A percentile compares a stretch with the other conserved stretches of the same genome.
Conservation (phyloP, 2,113 vertebrate genomes). For the Stegastes partitus region DNA sequence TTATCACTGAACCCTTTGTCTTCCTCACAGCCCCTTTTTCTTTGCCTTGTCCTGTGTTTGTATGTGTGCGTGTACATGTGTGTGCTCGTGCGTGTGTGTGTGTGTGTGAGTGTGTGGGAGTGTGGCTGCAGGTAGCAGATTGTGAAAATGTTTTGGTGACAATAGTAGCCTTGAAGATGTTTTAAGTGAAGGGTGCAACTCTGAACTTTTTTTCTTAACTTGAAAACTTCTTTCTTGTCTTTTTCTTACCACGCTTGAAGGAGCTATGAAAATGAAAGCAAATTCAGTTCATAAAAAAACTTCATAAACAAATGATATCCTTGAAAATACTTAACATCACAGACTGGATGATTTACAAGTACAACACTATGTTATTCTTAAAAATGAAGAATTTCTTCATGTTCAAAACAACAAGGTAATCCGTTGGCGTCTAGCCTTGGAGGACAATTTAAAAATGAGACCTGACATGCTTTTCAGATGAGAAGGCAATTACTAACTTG, state of each 20-base stretch:
- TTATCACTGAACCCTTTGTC: constrained; percentile 73
- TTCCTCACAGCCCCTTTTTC: constrained; percentile 34
- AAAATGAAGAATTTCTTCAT: not conserved
- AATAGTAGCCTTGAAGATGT: constrained; percentile 13
- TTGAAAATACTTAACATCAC: not conserved
- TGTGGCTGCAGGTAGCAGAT: not conserved
- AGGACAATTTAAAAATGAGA: not conserved
- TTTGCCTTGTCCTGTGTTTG: constrained; percentile 3
- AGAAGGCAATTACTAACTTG: not conserved
- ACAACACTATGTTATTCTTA: not conserved
- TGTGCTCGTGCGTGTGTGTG: constrained; percentile 3
- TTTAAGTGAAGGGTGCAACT: constrained; percentile 9
- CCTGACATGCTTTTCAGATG: not conserved
- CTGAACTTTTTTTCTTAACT: not conserved
- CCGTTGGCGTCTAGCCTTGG: too few species aligned
- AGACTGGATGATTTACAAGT: constrained; percentile 1
- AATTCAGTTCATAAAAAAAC: not conserved
- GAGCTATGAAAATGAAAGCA: constrained; percentile 8
- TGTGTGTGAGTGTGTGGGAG: not conserved
- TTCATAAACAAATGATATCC: not conserved
- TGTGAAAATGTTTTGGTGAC: constrained; percentile 16
- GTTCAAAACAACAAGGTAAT: too few species aligned
- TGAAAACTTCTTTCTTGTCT: not conserved
- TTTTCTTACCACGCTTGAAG: constrained; percentile 1
- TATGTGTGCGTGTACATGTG: not conserved